Evolutionary conservation across 1,140 invertebrate species (phyloP), one percentile per base, ranked within the genome.

Genomic region (Diachasma alloeum): DNA sequence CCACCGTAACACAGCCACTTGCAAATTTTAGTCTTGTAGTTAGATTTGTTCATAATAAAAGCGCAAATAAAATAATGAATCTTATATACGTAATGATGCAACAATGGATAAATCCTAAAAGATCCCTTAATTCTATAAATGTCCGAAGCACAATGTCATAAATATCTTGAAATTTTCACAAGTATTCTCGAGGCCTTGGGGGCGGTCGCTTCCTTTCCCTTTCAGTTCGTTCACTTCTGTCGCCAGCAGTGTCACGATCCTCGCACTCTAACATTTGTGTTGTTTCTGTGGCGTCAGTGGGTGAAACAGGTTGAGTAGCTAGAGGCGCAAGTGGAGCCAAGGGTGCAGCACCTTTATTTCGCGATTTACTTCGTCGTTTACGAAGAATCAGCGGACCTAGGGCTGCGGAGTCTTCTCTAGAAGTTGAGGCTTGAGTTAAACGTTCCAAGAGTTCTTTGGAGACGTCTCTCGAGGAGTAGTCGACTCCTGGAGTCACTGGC

Each of bases 311-410:
- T 59, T 90, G 89, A 1, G 86, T 87, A 5, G 87, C 87, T 11
- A 89, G 78, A 5, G 92, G 91, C 24, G 87, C 87, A 6, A 89
- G 78, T 3, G 92, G 91, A 24, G 92, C 92, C 48, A 92, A 89
- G 44, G 93, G 93, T 74, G 93, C 93, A 24, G 92, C 91, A 53
- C 91, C 91, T 83, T 93, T 92, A 66, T 91, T 91, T 48, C 93
- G 89, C 79, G 92, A 94, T 90, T 94, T 95, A 81, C 93, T 94
- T 74, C 93, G 90, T 79, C 93, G 89, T 83, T 94, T 94, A 48
- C 92, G 90, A 46, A 94, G 87, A 81, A 93, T 92, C 48, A 94
- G 85, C 39, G 93, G 92, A 15, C 93, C 93, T 72, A 94, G 89
- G 80, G 92, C 83, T 17, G 80, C 79, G 0, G 81, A 81, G 22